Base-by-base conservation (phyloP, 1,140 invertebrate genomes). In the Phthorimaea operculella region DNA sequence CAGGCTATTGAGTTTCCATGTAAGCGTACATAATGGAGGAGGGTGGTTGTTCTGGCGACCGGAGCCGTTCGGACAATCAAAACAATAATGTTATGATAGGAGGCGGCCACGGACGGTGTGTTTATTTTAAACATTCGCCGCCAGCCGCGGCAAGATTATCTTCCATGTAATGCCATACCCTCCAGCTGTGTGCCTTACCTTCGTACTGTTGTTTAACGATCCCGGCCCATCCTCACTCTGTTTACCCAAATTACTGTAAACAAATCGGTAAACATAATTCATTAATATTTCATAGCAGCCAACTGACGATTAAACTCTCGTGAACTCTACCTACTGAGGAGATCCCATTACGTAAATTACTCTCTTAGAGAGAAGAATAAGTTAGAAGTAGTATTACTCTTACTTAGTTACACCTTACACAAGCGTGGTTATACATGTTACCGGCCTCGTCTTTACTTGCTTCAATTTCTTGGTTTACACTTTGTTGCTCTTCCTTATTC, bases 51-150 rank as follows among this genome's bases (percentile, higher is more conserved):
- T 28, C 9, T 55, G 33, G 45, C 62, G 67, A 60, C 65, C 63
- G 69, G 57, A 61, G 60, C 52, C 63, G 64, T 66, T 56, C 62
- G 63, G 58, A 64, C 70, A 74, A 75, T 76, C 66, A 80, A 74
- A 82, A 83, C 76, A 82, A 76, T 70, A 64, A 68, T 82, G 76
- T 84, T 84, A 71, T 84, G 76, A 81, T 84, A 84, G 79, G 73
- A 68, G 56, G 59, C 66, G 57, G 66, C 59, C 63, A 60, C 59
- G 56, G 53, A 49, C 59, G 55, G 54, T 47, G 36, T 76, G 76
- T 79, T 79, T 76, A 74, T 72, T 76, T 79, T 76, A 73, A 75
- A 79, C 74, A 74, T 66, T 71, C 62, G 52, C 60, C 60, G 62
- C 58, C 60, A 54, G 55, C 59, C 58, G 56, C 34, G 18, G 55